Base-by-base conservation (phyloP, 2,113 vertebrate species). In the Ctenodactylus gundi region DNA sequence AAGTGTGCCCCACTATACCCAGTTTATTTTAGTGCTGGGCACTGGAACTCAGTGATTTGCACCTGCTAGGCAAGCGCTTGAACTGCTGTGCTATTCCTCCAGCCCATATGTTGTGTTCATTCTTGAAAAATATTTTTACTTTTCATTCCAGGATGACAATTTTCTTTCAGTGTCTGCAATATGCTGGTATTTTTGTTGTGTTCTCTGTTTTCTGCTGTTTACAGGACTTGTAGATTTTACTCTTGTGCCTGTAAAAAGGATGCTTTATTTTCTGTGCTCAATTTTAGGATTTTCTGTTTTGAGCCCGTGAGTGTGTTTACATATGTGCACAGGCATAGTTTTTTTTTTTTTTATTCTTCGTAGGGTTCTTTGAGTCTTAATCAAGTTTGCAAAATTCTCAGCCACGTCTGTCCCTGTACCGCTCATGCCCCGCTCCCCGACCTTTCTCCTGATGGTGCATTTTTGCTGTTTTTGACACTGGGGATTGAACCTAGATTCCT, bases 41-140 rank as follows among this genome's bases (percentile, higher is more conserved):
- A n/a, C n/a, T n/a, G n/a, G n/a, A n/a, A n/a, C n/a, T n/a, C n/a
- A n/a, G n/a, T n/a, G n/a, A n/a, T n/a, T n/a, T n/a, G n/a, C n/a
- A n/a, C n/a, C n/a, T n/a, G n/a, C n/a, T n/a, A n/a, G n/a, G n/a
- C n/a, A n/a, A n/a, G n/a, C n/a, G n/a, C n/a, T n/a, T n/a, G n/a
- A n/a, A n/a, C n/a, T n/a, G n/a, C n/a, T n/a, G n/a, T n/a, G n/a
- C n/a, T n/a, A n/a, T n/a, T n/a, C n/a, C n/a, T n/a, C n/a, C n/a
- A n/a, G n/a, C n/a, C n/a, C n/a, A n/a, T n/a, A n/a, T 49, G 12
- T 64, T 73, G 51, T 41, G 53, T 88, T 88, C 31, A 36, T 73
- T 75, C 68, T 41, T 85, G 88, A 81, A 82, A 87, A 76, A 17
- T 76, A 68, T 53, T 91, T 73, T 67, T n/a, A 58, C 21, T 92